Evolutionary conservation across 1,140 invertebrate genomes (phyloP).

Genomic region (Neodiprion pinetum): DNA sequence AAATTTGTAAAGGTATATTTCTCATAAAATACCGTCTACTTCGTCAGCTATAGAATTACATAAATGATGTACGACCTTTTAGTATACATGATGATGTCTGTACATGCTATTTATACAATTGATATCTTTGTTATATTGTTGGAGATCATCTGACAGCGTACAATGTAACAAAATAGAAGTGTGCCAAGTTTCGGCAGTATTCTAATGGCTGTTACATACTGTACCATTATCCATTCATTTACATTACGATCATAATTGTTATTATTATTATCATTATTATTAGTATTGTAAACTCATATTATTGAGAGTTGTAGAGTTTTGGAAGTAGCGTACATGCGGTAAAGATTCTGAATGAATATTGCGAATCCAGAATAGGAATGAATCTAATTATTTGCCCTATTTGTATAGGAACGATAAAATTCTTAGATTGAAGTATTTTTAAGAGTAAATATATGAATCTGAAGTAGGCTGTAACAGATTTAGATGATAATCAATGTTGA

Average conservation of each 20-base stretch:
- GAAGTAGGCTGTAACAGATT: background rate
- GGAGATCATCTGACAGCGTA: background rate
- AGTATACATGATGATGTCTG: slow-evolving; percentile 2
- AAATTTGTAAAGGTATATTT: background rate
- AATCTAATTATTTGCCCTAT: background rate
- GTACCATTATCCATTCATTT: background rate
- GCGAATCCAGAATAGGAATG: background rate
- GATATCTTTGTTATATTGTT: background rate
- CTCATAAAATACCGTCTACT: background rate
- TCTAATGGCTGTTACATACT: background rate
- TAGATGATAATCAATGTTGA: background rate
- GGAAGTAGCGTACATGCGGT: too few species aligned
- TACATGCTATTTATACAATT: slow-evolving; percentile 3
- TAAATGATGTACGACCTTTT: background rate
- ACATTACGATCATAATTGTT: too few species aligned
- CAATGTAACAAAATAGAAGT: background rate
- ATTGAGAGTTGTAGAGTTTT: too few species aligned
- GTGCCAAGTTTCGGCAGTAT: background rate
- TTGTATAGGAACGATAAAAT: too few species aligned
- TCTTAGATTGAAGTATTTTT: background rate
- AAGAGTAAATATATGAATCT: background rate
- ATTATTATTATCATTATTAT: too few species aligned
- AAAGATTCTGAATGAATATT: background rate
- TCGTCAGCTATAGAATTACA: background rate
- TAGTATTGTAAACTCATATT: too few species aligned